Percentiles rank a stretch among this genome's conserved stretches.
phyloP scores from a whole-genome alignment of 2,888 invertebrate species.

The Incurvaria masculella region DNA sequence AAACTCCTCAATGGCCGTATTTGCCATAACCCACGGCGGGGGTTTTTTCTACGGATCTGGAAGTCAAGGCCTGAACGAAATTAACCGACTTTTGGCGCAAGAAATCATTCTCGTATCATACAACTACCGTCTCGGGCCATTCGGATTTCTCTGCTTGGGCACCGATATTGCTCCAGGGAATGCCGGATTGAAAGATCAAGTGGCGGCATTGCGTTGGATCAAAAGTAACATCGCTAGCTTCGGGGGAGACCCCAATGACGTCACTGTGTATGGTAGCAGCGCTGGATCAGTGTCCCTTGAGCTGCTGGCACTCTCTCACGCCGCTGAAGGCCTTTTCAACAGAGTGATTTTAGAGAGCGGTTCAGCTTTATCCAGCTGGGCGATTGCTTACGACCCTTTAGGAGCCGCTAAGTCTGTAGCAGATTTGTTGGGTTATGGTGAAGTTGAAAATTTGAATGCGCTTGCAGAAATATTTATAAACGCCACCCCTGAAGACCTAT shows the following conservation, averaged over 20 bases:
- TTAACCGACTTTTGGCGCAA: neutral
- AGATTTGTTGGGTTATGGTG: neutral
- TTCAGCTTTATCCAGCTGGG: neutral
- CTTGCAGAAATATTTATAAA: constrained; percentile 1
- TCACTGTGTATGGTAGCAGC: constrained; percentile 4
- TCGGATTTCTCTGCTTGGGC: constrained; percentile 12
- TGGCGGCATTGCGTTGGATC: constrained; percentile 2
- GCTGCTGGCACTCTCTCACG: neutral
- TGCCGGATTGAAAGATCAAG: constrained; percentile 9
- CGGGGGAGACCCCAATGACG: neutral
- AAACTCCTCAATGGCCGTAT: neutral
- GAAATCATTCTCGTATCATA: constrained; percentile 3
- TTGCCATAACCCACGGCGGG: constrained; percentile 3
- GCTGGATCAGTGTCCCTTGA: neutral
- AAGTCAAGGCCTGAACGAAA: too few species aligned
- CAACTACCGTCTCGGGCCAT: constrained; percentile 11
- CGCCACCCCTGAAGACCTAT: neutral
- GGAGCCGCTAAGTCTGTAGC: constrained; percentile 1
- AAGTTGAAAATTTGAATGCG: constrained; percentile 1
- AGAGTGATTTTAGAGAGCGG: constrained; percentile 5
- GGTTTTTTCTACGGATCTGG: neutral
- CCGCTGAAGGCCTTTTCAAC: constrained; percentile 1
- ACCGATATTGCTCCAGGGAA: constrained; percentile 12
- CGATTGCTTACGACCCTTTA: neutral
- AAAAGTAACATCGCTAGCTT: neutral